phyloP scores from a whole-genome alignment of 2,888 invertebrate genomes.

The Platycnemis pennipes region DNA sequence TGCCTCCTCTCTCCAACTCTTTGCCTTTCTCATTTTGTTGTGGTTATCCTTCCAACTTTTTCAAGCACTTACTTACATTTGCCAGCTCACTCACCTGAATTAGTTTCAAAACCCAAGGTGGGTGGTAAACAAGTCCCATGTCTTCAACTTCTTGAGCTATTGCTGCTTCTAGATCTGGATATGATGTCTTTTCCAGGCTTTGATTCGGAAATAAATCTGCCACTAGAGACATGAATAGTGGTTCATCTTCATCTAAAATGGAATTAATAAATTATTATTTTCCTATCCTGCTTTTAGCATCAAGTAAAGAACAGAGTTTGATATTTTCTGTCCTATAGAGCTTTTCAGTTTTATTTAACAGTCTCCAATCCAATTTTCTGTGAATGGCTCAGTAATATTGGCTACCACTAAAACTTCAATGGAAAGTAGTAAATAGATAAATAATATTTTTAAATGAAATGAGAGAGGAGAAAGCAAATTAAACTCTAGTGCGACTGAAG shows the following conservation, averaged over 20 bases:
- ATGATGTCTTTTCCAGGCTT: slow-evolving; percentile 93
- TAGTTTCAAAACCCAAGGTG: slow-evolving; percentile 96
- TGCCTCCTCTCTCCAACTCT: too few species aligned
- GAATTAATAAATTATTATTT: slow-evolving; percentile 59
- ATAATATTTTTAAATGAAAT: too few species aligned
- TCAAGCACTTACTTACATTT: not conserved
- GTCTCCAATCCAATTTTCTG: too few species aligned
- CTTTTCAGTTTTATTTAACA: slow-evolving; percentile 6
- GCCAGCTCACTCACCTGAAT: slow-evolving; percentile 85
- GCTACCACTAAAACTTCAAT: too few species aligned
- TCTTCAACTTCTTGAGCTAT: slow-evolving; percentile 91
- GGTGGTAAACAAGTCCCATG: slow-evolving; percentile 91
- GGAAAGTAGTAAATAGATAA: too few species aligned
- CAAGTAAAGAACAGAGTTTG: not conserved
- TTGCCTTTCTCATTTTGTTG: too few species aligned
- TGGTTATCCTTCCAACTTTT: not conserved
- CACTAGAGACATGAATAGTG: slow-evolving; percentile 97
- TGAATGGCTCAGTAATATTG: too few species aligned
- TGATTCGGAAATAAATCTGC: slow-evolving; percentile 98
- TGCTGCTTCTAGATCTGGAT: slow-evolving; percentile 93
- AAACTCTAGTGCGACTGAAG: too few species aligned
- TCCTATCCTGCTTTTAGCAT: too few species aligned
- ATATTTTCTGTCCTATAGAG: not conserved
- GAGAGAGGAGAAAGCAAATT: too few species aligned
- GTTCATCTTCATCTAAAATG: slow-evolving; percentile 93